Base-by-base conservation (phyloP, 1,140 invertebrate species). In the Pseudoatta argentina region DNA sequence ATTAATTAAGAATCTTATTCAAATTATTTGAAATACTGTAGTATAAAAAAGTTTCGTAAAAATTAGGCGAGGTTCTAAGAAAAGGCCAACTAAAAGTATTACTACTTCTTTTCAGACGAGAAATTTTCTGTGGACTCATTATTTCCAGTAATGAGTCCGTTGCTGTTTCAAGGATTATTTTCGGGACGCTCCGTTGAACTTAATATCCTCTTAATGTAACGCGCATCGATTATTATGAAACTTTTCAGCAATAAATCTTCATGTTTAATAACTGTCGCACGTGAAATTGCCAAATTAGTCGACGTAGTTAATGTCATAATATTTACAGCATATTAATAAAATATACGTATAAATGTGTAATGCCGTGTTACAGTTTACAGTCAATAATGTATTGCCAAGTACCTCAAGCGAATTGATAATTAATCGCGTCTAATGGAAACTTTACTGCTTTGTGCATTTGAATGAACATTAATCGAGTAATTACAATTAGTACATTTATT, bases 111-210 rank as follows among this genome's bases (percentile, higher is more conserved):
- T 78, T 39, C 73, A 48, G 21, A 44, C 44, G 24, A 39, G 30
- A 64, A 76, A 48, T 64, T 85, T 64, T 66, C 63, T 34, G 82
- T 21, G 82, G 61, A 85, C 73, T 85, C 73, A 77, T 85, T 85
- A 85, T 85, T 61, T 85, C 82, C 48, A 24, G 24, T 85, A 85
- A 85, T 78, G 63, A 85, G 72, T 78, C 48, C 63, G 82, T 55
- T 78, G 73, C 63, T 77, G 44, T 77, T 78, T 85, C 75, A 73
- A 61, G 55, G 55, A 83, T 83, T 83, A 63, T 75, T 83, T 83
- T 75, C 69, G n/a, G 57, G 75, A 61, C 24, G 67, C 55, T 73
- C 24, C 69, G 69, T 57, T 57, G 34, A 87, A 87, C 76, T 57
- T 48, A 78, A 76, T 64, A 76, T 81, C 53, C 21, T 71, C 44